A percentile compares a stretch with the other conserved stretches of the same genome.
Evolutionary conservation across 2,888 invertebrate species (phyloP).

Genomic region (Dryadula phaetusa): DNA sequence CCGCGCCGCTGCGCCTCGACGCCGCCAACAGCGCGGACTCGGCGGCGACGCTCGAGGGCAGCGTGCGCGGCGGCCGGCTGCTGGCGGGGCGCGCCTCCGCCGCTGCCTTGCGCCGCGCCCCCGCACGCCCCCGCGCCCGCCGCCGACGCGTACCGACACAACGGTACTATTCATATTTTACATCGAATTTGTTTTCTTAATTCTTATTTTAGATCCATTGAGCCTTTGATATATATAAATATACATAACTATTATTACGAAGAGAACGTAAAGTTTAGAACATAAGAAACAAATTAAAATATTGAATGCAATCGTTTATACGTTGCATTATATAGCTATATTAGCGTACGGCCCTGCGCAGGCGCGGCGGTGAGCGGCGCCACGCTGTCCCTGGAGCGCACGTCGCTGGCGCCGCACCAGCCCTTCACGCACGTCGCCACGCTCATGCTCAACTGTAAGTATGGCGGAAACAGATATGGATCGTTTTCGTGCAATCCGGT

Average conservation of each 20-base stretch:
- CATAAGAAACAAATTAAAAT: not conserved
- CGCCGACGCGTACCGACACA: constrained; percentile 42
- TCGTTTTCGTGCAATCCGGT: too few species aligned
- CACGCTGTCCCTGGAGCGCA: constrained; percentile 54
- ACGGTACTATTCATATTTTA: too few species aligned
- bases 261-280: not conserved
- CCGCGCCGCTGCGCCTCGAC: constrained; percentile 57
- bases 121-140: constrained; percentile 33
- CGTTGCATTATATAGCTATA: not conserved
- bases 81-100: constrained; percentile 46
- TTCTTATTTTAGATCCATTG: too few species aligned
- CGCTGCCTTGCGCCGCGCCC: constrained; percentile 47
- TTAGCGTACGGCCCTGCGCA: constrained; percentile 34
- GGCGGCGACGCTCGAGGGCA: constrained; percentile 52
- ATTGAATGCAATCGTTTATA: not conserved
- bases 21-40: constrained; percentile 64
- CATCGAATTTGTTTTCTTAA: too few species aligned
- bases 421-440: constrained; percentile 54
- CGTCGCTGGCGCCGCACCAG: constrained; percentile 58
- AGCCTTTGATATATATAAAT: too few species aligned
- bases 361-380: constrained; percentile 55
- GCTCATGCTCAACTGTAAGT: constrained; percentile 53
- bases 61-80: constrained; percentile 51
- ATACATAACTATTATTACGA: too few species aligned
- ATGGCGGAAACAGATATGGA: too few species aligned